Percentiles rank a stretch among this genome's conserved stretches.
These are phyloP conservation scores for Sandelia bainsii DNA, from an alignment of 2,797 vertebrate genomes.

Conservation along the genomic window DNA sequence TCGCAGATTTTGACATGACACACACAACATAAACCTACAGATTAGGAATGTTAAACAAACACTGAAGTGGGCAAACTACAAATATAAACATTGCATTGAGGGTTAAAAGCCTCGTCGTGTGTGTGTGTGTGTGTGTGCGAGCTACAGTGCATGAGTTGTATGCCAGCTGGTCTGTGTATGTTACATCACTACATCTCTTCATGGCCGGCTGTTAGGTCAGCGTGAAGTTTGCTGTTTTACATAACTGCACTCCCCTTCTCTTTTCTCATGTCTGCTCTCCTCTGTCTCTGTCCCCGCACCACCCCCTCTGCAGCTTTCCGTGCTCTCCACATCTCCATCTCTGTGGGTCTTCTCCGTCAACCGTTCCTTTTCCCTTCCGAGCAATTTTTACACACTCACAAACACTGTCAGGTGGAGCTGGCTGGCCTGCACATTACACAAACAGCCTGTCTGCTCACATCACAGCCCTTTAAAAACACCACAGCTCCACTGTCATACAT, in stretches of 20 bases:
- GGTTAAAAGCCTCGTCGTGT: conserved; percentile 23
- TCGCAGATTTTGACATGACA: background rate
- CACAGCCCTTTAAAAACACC: conserved; percentile 27
- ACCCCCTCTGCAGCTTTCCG: conserved; percentile 36
- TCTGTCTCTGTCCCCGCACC: conserved; percentile 41
- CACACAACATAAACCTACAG: conserved; percentile 6
- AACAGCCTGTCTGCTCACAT: conserved; percentile 47
- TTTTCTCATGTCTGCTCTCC: conserved; percentile 30
- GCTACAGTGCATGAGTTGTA: conserved; percentile 33
- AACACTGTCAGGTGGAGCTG: conserved; percentile 55
- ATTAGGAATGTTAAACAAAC: conserved; percentile 43
- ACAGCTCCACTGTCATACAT: conserved; percentile 14
- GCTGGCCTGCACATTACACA: conserved; percentile 50
- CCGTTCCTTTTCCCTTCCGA: conserved; percentile 35
- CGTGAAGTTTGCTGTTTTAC: conserved; percentile 70
- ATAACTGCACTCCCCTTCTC: conserved; percentile 60
- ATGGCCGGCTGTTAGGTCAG: conserved; percentile 66
- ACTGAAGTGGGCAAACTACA: conserved; percentile 17
- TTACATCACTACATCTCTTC: conserved; percentile 72
- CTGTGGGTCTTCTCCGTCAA: conserved; percentile 38
- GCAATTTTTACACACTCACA: conserved; percentile 51
- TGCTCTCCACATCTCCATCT: conserved; percentile 38
- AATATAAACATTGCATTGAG: conserved; percentile 35
- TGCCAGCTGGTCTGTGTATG: conserved; percentile 56
- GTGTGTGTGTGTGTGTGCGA: background rate